Percentiles rank a stretch among this genome's conserved stretches.
phyloP scores from a whole-genome alignment of 2,888 invertebrate genomes.

The Dasypogon diadema region DNA sequence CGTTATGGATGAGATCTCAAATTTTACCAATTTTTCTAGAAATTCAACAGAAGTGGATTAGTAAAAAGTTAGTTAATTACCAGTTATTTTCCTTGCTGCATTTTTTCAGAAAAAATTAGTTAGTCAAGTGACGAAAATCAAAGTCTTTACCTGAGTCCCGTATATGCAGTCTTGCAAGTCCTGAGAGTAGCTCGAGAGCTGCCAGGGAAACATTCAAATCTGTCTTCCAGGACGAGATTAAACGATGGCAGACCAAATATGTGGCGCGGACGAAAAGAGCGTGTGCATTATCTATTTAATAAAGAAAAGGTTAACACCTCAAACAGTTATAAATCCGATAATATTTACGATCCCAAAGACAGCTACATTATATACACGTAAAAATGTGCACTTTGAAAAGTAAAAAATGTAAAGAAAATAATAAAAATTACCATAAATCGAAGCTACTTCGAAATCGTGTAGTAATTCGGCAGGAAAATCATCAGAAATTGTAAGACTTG shows the following conservation, averaged over 20 bases:
- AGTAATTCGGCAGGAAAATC: constrained; percentile 68
- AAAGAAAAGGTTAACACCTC: constrained; percentile 15
- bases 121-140: not conserved
- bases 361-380: constrained; percentile 45
- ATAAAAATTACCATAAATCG: constrained; percentile 66
- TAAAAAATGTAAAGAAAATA: constrained; percentile 17
- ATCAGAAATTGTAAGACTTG: constrained; percentile 69
- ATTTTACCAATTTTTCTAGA: constrained; percentile 67
- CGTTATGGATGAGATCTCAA: constrained; percentile 64
- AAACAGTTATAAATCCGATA: too few species aligned
- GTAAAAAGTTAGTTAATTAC: constrained; percentile 63
- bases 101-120: constrained; percentile 50
- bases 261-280: constrained; percentile 93
- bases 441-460: constrained; percentile 67
- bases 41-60: constrained; percentile 60
- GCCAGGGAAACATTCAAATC: constrained; percentile 94
- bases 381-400: not conserved
- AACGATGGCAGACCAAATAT: constrained; percentile 92
- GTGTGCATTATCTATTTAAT: constrained; percentile 80
- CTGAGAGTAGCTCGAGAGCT: constrained; percentile 90
- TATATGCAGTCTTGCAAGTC: constrained; percentile 90
- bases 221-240: constrained; percentile 96
- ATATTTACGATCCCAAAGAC: constrained; percentile 11
- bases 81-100: constrained; percentile 72
- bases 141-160: constrained; percentile 81